Evolutionary conservation across 2,888 invertebrate genomes (phyloP), one percentile per base, ranked within the genome.

Genomic region (Clepsis dumicolana): DNA sequence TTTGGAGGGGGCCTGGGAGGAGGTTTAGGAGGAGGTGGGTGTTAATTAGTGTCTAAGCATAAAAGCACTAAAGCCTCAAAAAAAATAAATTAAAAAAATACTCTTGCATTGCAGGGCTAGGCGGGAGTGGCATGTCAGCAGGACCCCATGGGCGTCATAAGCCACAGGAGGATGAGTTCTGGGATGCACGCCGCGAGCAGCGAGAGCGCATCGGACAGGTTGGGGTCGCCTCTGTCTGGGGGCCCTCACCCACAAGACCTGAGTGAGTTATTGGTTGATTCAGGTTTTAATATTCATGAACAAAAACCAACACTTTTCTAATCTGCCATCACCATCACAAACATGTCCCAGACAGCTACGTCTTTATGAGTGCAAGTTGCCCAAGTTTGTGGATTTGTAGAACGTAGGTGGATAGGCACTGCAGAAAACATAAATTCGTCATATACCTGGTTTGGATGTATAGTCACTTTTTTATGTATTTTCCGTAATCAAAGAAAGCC

Each of bases 191-290:
- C 65, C 89, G 97, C 65, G 94, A 95, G 75, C 96, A 97, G 78
- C 90, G 97, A 56, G 97, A 97, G 80, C 90, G 95, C 71, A 96
- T 97, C 53, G 97, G 97, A 1, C 93, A 95, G 75, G 89, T 95
- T 70, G 96, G 97, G 8, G 95, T 95, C 21, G 90, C 95, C 1
- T 93, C 95, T 70, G 93, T 97, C 60, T 97, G 97, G 97, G 96
- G 95, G 29, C 95, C 95, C 83, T 97, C 97, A 1, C 97, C 97
- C 0, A 79, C 93, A 0, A 94, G 94, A 74, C 94, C 95, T 73
- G 95, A 96, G 95, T 96, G 89, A 92, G 95, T 93, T n/a, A 29
- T 29, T 29, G 5, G 10, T 8, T 7, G 7, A 32, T 32, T 1
- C 1, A 32, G 32, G 32, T 8, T 7, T 32, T n/a, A n/a, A n/a